These are phyloP conservation scores for Centruroides sculpturatus DNA, from an alignment of 1,140 invertebrate species.

Conservation along the genomic window DNA sequence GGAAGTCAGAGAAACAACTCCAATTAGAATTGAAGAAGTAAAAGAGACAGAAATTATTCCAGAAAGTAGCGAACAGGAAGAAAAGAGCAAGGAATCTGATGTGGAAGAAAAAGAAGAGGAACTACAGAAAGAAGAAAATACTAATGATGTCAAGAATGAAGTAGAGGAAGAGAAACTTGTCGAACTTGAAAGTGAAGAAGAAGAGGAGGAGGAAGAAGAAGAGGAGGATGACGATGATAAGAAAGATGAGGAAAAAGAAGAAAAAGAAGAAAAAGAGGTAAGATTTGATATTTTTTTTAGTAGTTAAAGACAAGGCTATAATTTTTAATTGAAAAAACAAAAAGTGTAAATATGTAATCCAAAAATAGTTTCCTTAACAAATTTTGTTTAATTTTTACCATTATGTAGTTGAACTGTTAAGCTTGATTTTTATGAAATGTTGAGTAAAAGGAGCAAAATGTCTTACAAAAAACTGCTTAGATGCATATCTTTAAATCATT, in stretches of 20 bases:
- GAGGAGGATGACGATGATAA: constrained; percentile 4
- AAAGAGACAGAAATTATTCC: constrained; percentile 1
- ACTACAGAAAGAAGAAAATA: constrained; percentile 1
- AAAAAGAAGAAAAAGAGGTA: neutral
- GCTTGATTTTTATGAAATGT: too few relatives aligned
- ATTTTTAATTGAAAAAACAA: too few relatives aligned
- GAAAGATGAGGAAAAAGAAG: neutral
- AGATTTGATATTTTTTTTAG: too few relatives aligned
- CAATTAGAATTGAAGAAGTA: neutral
- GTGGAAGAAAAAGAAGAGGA: constrained; percentile 8
- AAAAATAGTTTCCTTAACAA: too few relatives aligned
- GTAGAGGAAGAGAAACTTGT: neutral
- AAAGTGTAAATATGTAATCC: too few relatives aligned
- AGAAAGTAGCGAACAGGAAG: constrained; percentile 1
- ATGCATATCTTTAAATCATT: too few relatives aligned
- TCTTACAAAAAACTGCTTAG: too few relatives aligned
- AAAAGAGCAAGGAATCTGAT: constrained; percentile 4
- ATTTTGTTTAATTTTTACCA: too few relatives aligned
- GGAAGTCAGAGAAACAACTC: neutral
- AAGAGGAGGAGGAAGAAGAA: neutral
- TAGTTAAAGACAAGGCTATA: too few relatives aligned
- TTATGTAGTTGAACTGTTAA: too few relatives aligned
- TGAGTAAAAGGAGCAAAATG: too few relatives aligned
- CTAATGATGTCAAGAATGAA: neutral
- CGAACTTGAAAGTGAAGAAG: neutral